Evolutionary conservation across 2,113 vertebrate species (phyloP), one percentile per base, ranked within the genome.

Genomic region (Campylorhamphus procurvoides): DNA sequence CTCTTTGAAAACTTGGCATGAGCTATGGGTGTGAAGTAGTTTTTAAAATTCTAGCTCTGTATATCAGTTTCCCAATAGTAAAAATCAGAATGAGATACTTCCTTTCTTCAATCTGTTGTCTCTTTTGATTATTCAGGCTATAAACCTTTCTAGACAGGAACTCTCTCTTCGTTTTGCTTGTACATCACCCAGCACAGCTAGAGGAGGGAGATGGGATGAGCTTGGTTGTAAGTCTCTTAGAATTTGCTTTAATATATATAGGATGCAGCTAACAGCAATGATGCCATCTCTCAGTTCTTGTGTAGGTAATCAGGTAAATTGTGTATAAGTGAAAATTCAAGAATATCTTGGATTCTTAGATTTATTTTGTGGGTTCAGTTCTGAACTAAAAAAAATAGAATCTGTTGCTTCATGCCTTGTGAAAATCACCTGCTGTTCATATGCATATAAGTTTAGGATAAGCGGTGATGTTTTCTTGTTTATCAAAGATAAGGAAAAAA

Each of bases 71-170:
- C 78, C 74, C 82, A 91, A 55, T 27, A 95, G 75, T 83, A 85
- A 91, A 95, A 95, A 93, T 79, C 89, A 95, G 82, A 80, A 85
- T 87, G 40, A 87, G 74, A 69, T 89, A 76, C 84, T 93, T 91
- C 78, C 78, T 91, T 95, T 94, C 39, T 96, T 94, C 78, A 93
- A 28, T 88, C 59, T 86, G 79, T 83, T 96, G 62, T 96, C 84
- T 80, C 53, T 80, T 81, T 90, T 85, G 89, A 93, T 93, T 96
- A 87, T 94, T 80, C 87, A 93, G 50, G 47, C 55, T 83, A 25
- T 83, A 96, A 94, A 94, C 67, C 53, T 91, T 94, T 93, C 42
- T 73, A 62, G 84, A 47, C 78, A 91, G 49, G 74, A 91, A 90
- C 59, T 71, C 50, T 73, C 49, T 88, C 88, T 91, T 92, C 39